Evolutionary conservation across 2,888 invertebrate genomes (phyloP).

Genomic region (Syrphus vitripennis): DNA sequence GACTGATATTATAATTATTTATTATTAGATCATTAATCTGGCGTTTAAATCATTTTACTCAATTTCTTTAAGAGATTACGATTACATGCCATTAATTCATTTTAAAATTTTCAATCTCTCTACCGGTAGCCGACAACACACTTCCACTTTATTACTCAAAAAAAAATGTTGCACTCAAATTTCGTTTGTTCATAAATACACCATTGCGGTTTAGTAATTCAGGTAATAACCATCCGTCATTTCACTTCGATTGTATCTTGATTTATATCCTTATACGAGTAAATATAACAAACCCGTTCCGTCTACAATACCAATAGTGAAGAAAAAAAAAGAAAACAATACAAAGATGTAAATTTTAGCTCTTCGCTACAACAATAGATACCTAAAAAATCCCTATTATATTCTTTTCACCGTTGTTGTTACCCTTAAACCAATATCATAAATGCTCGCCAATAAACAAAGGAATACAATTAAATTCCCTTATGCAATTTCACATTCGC

Average conservation of each 20-base stretch:
- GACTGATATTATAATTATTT: too few relatives aligned
- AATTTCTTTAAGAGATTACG: too few relatives aligned
- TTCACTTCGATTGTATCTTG: background rate
- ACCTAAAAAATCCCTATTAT: constrained; percentile 50
- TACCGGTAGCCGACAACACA: background rate
- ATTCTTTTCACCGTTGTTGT: constrained; percentile 56
- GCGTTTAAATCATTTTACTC: too few relatives aligned
- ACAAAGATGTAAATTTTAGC: constrained; percentile 49
- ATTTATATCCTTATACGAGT: background rate
- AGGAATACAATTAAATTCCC: constrained; percentile 68
- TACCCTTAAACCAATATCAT: constrained; percentile 66
- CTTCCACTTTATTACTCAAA: background rate
- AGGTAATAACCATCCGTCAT: constrained; percentile 61
- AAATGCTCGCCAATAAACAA: constrained; percentile 56
- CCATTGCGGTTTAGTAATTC: constrained; percentile 22
- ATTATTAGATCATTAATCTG: too few relatives aligned
- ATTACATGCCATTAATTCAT: too few relatives aligned
- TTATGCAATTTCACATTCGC: constrained; percentile 68
- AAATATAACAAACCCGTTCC: background rate
- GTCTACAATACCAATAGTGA: constrained; percentile 6
- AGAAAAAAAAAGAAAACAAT: constrained; percentile 32
- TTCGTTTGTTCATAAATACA: constrained; percentile 15
- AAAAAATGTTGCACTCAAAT: background rate
- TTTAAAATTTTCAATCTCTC: too few relatives aligned
- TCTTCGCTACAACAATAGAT: constrained; percentile 14